phyloP scores from a whole-genome alignment of 2,113 vertebrate genomes.

The Mola mola region DNA sequence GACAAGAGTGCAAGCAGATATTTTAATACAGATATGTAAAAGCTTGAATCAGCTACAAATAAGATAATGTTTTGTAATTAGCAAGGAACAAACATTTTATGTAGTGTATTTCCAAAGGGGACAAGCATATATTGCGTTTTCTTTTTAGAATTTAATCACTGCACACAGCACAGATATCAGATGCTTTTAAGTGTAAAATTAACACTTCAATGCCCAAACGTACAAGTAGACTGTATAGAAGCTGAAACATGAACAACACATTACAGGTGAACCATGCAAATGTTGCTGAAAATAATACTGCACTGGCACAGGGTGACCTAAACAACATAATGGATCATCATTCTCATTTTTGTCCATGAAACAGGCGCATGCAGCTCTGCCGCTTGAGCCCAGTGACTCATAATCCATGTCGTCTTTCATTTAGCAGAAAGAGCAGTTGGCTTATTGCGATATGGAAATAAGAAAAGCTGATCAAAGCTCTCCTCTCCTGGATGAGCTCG shows the following conservation, averaged over 20 bases:
- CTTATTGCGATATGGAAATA: slow-evolving; percentile 74
- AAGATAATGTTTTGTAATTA: too few species aligned
- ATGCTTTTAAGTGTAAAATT: background rate
- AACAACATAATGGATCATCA: slow-evolving; percentile 33
- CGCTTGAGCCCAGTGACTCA: slow-evolving; percentile 53
- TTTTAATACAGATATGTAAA: too few species aligned
- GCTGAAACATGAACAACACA: background rate
- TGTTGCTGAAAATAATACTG: slow-evolving; percentile 17
- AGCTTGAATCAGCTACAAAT: too few species aligned
- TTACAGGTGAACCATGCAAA: slow-evolving; percentile 7
- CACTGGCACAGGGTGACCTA: slow-evolving; percentile 27
- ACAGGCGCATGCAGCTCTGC: slow-evolving; percentile 30
- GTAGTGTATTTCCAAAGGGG: too few species aligned
- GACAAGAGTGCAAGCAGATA: too few species aligned
- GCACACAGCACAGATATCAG: background rate
- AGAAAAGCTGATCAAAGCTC: slow-evolving; percentile 76
- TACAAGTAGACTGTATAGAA: background rate
- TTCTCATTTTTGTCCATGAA: slow-evolving; percentile 31
- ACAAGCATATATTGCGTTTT: too few species aligned
- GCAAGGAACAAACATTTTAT: too few species aligned
- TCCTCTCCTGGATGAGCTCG: slow-evolving; percentile 68
- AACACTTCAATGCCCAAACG: background rate
- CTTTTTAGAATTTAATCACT: too few species aligned
- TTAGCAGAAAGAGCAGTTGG: slow-evolving; percentile 54
- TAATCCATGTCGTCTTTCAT: slow-evolving; percentile 71